Base-by-base conservation (phyloP, 1,140 invertebrate genomes). In the Scaptomyza montana region DNA sequence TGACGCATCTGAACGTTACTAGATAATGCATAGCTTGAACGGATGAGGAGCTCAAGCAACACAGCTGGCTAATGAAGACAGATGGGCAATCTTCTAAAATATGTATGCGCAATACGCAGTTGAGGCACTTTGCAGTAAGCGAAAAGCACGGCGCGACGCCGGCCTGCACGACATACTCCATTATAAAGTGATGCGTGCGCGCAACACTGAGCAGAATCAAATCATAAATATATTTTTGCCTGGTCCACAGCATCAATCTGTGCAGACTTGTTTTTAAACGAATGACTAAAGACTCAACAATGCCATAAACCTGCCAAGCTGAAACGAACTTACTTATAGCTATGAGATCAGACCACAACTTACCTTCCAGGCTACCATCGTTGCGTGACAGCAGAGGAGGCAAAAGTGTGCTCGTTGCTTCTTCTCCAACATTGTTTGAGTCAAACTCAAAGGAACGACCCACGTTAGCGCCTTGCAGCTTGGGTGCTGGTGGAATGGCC, bases 401-500 rank as follows among this genome's bases (percentile, higher is more conserved):
- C 2, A 81, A 63, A 5, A 72, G 36, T 6, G 79, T 90, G 49
- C 80, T 90, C 0, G 82, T 74, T 1, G 69, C 46, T 16, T 60
- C 70, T 30, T 73, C 74, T 3, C 59, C 75, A 3, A 30, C 50
- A 2, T 54, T 43, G 21, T 19, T 50, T 0, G 59, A 19, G 7
- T 59, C 69, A 19, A 79, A 79, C 54, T 87, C 80, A 50, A 76
- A 87, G 33, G 81, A 55, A 8, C 78, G 57, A 1, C 69, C 74
- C 10, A 69, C 59, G 39, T 89, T 87, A 12, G 79, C 90, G 10
- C 84, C 78, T 47, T 90, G 87, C 0, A 91, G 51, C 39, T 91
- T 91, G 8, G 87, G 90, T 10, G 80, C 78, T 9, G 87, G 90
- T 9, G 87, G 87, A 47, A 91, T 80, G 0, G 82, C 86, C 53